Evolutionary conservation across 2,888 invertebrate species (phyloP), one percentile per base, ranked within the genome.

Genomic region (Agapostemon virescens): DNA sequence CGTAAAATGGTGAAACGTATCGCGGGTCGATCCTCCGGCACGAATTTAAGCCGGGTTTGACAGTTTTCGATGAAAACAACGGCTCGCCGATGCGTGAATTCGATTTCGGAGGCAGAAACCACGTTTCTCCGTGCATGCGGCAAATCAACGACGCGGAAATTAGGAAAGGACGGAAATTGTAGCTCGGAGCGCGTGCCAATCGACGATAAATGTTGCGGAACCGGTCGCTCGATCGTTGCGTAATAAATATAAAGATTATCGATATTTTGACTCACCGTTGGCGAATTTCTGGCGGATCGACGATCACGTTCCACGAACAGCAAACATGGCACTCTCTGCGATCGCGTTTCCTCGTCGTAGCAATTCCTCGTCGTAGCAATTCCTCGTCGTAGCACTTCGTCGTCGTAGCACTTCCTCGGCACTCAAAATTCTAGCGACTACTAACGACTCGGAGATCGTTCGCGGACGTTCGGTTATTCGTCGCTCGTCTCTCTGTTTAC

Each of bases 91-190:
- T 64, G 38, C 38, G 45, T 69, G n/a, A 55, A 49, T 64, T 74
- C 45, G 17, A 69, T 63, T 40, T 17, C 38, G 58, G 45, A 30
- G 69, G 30, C 20, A 11, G 64, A 61, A 75, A 81, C 40, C 77
- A 40, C 69, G 55, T 20, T 42, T 15, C 42, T 26, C 6, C 26
- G 55, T 26, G 49, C 23, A 20, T 58, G 38, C 33, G 40, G 52
- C 55, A 79, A 66, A 77, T 77, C 58, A 42, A 38, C 36, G 67
- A 30, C 70, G 74, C 38, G 61, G 73, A 82, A 82, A 79, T 74
- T 70, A 76, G 69, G 63, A 72, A 73, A 55, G 72, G 58, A 73
- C 72, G 55, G 15, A 70, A 79, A 85, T 83, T 61, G 64, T 66
- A 68, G 79, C 66, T 33, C 23, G 66, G 64, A 69, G 63, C 17